Evolutionary conservation across 2,113 vertebrate species (phyloP).

Genomic region (Catagonus wagneri): DNA sequence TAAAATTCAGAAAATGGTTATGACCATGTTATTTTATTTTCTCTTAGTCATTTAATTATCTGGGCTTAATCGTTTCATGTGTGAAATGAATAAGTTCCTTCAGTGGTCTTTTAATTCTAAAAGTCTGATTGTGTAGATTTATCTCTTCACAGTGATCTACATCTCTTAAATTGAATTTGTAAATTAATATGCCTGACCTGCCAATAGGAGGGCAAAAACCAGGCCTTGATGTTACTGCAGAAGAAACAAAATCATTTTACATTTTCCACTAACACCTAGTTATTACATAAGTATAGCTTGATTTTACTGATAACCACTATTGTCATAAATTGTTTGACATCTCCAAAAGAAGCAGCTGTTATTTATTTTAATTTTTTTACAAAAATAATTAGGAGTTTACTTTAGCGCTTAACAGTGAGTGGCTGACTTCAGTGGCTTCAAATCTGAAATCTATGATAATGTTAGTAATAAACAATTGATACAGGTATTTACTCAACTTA

Average conservation of each 20-base stretch:
- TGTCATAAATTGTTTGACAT: conserved; percentile 12
- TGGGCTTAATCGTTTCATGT: background rate
- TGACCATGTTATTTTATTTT: background rate
- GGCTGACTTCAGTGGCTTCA: background rate
- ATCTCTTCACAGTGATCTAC: background rate
- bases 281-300: conserved; percentile 29
- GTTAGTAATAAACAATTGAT: conserved; percentile 26
- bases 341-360: background rate
- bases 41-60: background rate
- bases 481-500: conserved; percentile 1
- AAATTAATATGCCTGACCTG: background rate
- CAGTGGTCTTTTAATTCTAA: background rate
- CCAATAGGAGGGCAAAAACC: background rate
- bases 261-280: background rate
- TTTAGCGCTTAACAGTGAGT: background rate
- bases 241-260: conserved; percentile 16
- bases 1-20: background rate
- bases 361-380: background rate
- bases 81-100: conserved; percentile 14
- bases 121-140: background rate
- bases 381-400: background rate
- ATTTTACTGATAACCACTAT: background rate
- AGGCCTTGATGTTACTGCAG: background rate
- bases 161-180: background rate
- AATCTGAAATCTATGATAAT: conserved; percentile 39